Evolutionary conservation across 2,113 vertebrate species (phyloP).

Genomic region (Cinclus cinclus): DNA sequence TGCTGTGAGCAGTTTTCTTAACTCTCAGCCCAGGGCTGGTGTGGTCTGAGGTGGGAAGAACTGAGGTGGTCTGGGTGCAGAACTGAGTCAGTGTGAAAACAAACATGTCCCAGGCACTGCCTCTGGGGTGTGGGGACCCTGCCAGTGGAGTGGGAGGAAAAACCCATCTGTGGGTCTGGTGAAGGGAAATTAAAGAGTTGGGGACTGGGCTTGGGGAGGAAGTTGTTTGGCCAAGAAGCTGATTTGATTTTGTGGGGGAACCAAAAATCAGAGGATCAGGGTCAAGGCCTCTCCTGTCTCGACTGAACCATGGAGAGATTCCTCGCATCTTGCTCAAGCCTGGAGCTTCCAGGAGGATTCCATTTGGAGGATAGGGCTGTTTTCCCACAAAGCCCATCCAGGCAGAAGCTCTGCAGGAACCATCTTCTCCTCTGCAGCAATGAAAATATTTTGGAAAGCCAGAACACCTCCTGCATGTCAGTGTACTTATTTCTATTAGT

Average conservation of each 20-base stretch:
- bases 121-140: rapidly evolving
- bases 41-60: not conserved
- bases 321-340: not conserved
- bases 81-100: slow-evolving; percentile 41
- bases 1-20: not conserved
- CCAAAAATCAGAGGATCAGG: not conserved
- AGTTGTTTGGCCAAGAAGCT: not conserved
- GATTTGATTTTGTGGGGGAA: slow-evolving; percentile 32
- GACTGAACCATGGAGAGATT: not conserved
- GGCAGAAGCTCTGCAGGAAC: not conserved
- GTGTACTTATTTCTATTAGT: not conserved
- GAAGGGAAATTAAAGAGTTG: slow-evolving; percentile 10
- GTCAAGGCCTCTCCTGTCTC: not conserved
- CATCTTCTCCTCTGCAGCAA: not conserved
- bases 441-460: not conserved
- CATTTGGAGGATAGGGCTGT: not conserved
- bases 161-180: not conserved
- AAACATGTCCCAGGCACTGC: not conserved
- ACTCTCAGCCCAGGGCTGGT: not conserved
- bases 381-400: not conserved
- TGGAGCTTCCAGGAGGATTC: not conserved
- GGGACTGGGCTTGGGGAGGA: not conserved
- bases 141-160: not conserved
- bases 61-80: not conserved
- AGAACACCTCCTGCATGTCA: not conserved